Conservation (phyloP, 1,140 invertebrate genomes). For the Drosophila saltans region DNA sequence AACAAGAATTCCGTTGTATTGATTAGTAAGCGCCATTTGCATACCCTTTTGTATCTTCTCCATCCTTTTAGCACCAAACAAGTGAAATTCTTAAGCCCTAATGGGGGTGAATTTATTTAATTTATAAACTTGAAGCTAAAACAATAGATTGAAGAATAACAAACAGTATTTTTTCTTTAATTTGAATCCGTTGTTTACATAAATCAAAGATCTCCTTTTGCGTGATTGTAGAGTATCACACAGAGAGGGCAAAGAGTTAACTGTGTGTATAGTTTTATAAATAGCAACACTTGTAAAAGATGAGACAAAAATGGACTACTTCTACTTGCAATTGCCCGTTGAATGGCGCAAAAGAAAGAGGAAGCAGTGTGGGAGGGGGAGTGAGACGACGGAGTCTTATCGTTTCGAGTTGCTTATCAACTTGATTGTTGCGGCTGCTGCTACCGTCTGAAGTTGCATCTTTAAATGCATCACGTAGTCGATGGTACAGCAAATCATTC, state of each 20-base stretch:
- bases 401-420: slow-evolving; percentile 7
- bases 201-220: background rate
- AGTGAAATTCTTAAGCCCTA: too few species aligned
- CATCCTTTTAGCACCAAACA: slow-evolving; percentile 16
- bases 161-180: too few species aligned
- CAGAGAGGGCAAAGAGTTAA: background rate
- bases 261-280: slow-evolving; percentile 6
- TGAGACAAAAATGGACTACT: slow-evolving; percentile 8
- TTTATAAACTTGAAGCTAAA: too few species aligned
- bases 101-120: too few species aligned
- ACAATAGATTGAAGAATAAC: too few species aligned
- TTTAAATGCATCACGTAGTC: slow-evolving; percentile 7
- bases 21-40: slow-evolving; percentile 4
- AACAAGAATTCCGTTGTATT: slow-evolving; percentile 3
- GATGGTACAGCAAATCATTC: background rate
- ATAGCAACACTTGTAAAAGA: slow-evolving; percentile 10
- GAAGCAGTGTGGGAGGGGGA: background rate
- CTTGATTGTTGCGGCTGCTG: background rate
- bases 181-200: too few species aligned
- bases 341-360: background rate
- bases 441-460: slow-evolving; percentile 6
- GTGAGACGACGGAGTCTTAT: background rate
- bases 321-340: slow-evolving; percentile 9
- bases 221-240: background rate
- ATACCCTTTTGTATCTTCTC: slow-evolving; percentile 17